These are phyloP conservation scores for Junco hyemalis DNA, from an alignment of 2,113 vertebrate species.

Conservation along the genomic window DNA sequence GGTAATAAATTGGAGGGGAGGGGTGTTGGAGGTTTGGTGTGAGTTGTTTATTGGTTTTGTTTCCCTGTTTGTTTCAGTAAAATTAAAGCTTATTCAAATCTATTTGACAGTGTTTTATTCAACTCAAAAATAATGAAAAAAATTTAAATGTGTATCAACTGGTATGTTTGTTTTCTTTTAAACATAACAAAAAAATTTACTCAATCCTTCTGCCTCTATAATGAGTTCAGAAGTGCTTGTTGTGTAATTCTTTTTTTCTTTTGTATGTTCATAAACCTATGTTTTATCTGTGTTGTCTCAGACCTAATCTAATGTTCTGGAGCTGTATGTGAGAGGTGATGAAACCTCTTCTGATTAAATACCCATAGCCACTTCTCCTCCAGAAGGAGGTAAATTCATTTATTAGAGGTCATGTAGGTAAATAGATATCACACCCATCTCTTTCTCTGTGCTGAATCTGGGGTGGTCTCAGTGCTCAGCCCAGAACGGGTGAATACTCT, in stretches of 20 bases:
- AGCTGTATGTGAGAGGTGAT: background rate
- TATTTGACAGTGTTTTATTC: background rate
- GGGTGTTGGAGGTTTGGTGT: accelerated
- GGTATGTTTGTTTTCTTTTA: background rate
- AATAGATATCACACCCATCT: background rate
- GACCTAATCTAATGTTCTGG: background rate
- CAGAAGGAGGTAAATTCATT: background rate
- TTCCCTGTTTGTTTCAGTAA: background rate
- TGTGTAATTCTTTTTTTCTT: background rate
- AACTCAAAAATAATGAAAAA: background rate
- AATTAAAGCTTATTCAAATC: background rate
- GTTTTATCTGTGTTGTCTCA: background rate
- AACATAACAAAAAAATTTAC: background rate
- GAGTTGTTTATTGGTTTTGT: background rate
- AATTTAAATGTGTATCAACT: background rate
- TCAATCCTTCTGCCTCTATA: background rate
- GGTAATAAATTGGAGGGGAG: background rate
- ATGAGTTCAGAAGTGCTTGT: background rate
- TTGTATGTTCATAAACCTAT: background rate
- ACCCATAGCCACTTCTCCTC: background rate
- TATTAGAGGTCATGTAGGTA: background rate
- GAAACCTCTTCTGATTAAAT: background rate
- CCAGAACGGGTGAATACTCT: background rate
- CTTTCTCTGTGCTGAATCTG: background rate
- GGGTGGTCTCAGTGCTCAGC: background rate